Percentiles rank a stretch among this genome's conserved stretches.
phyloP scores from a whole-genome alignment of 1,140 invertebrate genomes.

The Oscheius sp. region DNA sequence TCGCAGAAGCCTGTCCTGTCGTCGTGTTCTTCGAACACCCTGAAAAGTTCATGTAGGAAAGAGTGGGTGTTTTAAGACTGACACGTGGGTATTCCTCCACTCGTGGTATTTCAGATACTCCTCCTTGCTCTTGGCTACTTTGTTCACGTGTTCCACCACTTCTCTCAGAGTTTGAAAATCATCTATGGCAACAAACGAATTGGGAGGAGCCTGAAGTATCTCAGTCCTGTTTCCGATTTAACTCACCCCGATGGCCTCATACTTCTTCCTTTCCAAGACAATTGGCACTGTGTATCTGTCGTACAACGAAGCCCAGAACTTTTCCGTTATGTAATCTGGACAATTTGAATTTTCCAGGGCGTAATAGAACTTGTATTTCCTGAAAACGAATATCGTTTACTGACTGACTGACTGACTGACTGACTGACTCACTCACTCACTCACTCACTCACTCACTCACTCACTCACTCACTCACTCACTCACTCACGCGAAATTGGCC shows the following conservation, averaged over 20 bases:
- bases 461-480: no score
- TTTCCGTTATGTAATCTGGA: conserved; percentile 92
- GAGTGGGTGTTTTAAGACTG: no score
- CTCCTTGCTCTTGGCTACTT: conserved; percentile 8
- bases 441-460: no score
- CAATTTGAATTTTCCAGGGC: conserved; percentile 97
- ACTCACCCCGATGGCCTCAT: conserved; percentile 30
- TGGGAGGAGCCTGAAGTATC: conserved; percentile 30
- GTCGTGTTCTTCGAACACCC: conserved; percentile 20
- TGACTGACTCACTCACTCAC: no score
- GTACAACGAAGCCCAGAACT: conserved; percentile 79
- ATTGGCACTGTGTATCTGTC: conserved; percentile 25
- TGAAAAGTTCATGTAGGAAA: no score
- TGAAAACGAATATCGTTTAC: no score
- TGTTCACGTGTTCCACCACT: conserved; percentile 20
- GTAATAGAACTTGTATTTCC: conserved; percentile 93
- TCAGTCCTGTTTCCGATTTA: background rate
- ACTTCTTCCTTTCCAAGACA: conserved; percentile 29
- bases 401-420: no score
- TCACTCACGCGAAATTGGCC: no score
- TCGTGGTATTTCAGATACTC: conserved; percentile 35
- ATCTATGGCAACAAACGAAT: conserved; percentile 37
- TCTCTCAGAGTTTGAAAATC: conserved; percentile 25
- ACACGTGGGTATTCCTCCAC: conserved; percentile 37
- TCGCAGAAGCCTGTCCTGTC: conserved; percentile 30